phyloP scores from a whole-genome alignment of 1,140 invertebrate genomes.

The Ruditapes philippinarum region DNA sequence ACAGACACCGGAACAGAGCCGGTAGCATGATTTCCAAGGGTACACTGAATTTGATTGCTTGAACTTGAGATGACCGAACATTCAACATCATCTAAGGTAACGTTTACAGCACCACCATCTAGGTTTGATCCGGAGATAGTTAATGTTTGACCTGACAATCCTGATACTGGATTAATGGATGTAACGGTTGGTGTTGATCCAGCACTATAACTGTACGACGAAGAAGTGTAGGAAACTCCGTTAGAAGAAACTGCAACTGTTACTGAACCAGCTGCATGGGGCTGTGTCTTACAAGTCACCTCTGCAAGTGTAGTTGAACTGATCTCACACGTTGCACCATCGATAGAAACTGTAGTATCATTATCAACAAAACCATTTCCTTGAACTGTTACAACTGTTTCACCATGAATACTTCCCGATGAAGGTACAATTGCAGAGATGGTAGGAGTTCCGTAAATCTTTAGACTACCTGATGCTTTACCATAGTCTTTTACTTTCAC shows the following conservation, averaged over 20 bases:
- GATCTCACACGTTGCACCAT: slow-evolving; percentile 12
- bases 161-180: slow-evolving; percentile 60
- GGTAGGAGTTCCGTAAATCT: slow-evolving; percentile 32
- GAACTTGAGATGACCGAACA: slow-evolving; percentile 64
- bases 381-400: slow-evolving; percentile 70
- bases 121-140: slow-evolving; percentile 73
- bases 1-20: slow-evolving; percentile 70
- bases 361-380: slow-evolving; percentile 71
- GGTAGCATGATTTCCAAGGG: slow-evolving; percentile 69
- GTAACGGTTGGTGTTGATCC: slow-evolving; percentile 72
- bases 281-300: slow-evolving; percentile 70
- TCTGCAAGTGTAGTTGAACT: slow-evolving; percentile 23
- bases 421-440: slow-evolving; percentile 65
- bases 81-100: slow-evolving; percentile 65
- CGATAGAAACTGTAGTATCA: slow-evolving; percentile 51
- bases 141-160: slow-evolving; percentile 55
- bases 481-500: slow-evolving; percentile 66
- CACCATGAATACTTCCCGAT: slow-evolving; percentile 74
- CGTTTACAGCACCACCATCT: slow-evolving; percentile 11
- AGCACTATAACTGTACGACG: slow-evolving; percentile 38
- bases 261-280: slow-evolving; percentile 56
- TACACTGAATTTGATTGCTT: slow-evolving; percentile 64
- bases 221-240: slow-evolving; percentile 40
- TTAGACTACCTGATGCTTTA: slow-evolving; percentile 46
- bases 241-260: slow-evolving; percentile 69